Base-by-base conservation (phyloP, 2,888 invertebrate genomes). In the Caenorhabditis becei region DNA sequence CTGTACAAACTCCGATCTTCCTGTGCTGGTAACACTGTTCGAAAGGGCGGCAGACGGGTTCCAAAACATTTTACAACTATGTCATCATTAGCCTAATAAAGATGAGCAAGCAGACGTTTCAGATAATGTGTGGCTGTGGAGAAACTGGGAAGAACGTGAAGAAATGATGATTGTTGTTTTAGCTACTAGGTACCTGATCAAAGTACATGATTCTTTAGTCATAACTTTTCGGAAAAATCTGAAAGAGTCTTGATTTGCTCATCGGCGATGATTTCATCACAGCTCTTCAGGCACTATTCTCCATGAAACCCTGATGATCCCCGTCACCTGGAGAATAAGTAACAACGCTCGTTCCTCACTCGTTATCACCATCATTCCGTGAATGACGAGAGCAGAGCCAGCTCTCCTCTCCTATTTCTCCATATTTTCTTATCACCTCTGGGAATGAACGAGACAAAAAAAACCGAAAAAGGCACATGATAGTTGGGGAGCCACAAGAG, bases 341-440 rank as follows among this genome's bases (percentile, higher is more conserved):
- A 18, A 47, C 47, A 47, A 47, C 47, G 47, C 47, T 47, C 47
- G 47, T 47, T 47, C 47, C 47, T 11, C 4, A 71, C 61, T 71
- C 70, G 70, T 71, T 71, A 71, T 71, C 70, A 71, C 62, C 70
- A 62, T 62, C 62, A 58, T 69, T 54, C 61, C 70, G 59, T 37
- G 70, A 70, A 70, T 70, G 70, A 62, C 70, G 70, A 71, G 56
- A 53, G 70, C 59, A 70, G 59, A 70, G 70, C 70, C 59, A 70
- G 59, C 61, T 70, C 70, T 69, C 41, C 28, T 18, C 37, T 32
- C 47, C 49, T 32, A 32, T 32, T 32, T 54, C 35, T 37, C 47
- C 49, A 49, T 37, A 24, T n/a, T 51, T 59, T 70, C 70, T 71
- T 71, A 71, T 71, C 70, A 70, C 28, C 23, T 61, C 32, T 58